Percentiles rank a stretch among this genome's conserved stretches.
Conservation (phyloP, 2,888 invertebrate genomes). For the Drosophila pseudotakahashii region DNA sequence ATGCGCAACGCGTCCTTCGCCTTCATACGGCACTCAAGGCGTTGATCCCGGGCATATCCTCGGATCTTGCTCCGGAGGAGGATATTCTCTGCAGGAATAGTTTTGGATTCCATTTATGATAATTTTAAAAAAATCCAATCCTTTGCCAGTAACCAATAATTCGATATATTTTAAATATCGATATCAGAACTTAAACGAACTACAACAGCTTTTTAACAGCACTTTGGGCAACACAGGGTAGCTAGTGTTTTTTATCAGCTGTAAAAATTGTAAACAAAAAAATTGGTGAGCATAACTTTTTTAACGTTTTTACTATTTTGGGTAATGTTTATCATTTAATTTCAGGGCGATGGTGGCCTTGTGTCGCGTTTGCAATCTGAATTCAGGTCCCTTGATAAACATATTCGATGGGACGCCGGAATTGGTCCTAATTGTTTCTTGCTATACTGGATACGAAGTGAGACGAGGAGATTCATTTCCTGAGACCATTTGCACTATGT, state of each 20-base stretch:
- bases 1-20: constrained; percentile 78
- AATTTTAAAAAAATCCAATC: not conserved
- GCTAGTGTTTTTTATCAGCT: not conserved
- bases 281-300: not conserved
- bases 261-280: constrained; percentile 2
- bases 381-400: not conserved
- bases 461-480: not conserved
- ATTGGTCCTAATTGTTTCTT: not conserved
- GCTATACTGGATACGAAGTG: not conserved
- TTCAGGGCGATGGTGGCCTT: constrained; percentile 1
- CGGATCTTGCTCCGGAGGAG: constrained; percentile 74
- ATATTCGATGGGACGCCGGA: not conserved
- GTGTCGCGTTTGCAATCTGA: constrained; percentile 5
- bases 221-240: not conserved
- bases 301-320: not conserved
- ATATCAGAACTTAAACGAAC: too few relatives aligned
- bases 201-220: not conserved
- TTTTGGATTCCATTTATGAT: not conserved
- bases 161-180: not conserved
- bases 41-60: constrained; percentile 64
- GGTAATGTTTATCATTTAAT: not conserved
- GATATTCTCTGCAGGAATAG: not conserved
- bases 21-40: constrained; percentile 68
- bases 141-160: not conserved
- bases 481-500: not conserved